These are phyloP conservation scores for Upupa epops DNA, from an alignment of 2,113 vertebrate genomes.

Conservation along the genomic window DNA sequence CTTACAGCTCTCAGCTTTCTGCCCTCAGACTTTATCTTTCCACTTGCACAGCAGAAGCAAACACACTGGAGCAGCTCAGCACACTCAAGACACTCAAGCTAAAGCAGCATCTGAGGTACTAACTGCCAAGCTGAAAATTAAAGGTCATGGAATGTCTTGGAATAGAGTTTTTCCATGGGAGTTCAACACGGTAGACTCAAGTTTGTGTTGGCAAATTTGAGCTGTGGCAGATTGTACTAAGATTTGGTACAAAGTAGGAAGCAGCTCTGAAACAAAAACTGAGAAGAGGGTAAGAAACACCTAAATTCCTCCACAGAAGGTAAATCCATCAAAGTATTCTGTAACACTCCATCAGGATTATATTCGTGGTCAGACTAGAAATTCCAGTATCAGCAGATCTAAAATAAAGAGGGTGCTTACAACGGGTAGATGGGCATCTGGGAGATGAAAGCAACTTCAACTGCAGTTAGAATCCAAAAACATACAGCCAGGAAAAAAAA, in stretches of 20 bases:
- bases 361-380: neutral
- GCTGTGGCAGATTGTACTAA: neutral
- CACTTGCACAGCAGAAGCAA: neutral
- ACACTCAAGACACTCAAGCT: neutral
- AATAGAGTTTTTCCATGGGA: neutral
- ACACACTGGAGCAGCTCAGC: neutral
- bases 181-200: rapidly evolving
- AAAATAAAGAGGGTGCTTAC: neutral
- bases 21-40: neutral
- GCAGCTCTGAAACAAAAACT: neutral
- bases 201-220: neutral
- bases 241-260: neutral
- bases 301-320: neutral
- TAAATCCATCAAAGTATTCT: neutral
- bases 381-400: neutral
- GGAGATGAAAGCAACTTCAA: neutral
- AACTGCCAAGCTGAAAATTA: neutral
- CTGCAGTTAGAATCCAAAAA: neutral
- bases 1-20: neutral
- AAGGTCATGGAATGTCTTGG: neutral
- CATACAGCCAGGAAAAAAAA: neutral
- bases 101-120: neutral
- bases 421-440: neutral
- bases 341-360: neutral
- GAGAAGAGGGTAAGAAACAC: neutral